These are phyloP conservation scores for Polyploca ridens DNA, from an alignment of 2,888 invertebrate genomes.

Conservation along the genomic window DNA sequence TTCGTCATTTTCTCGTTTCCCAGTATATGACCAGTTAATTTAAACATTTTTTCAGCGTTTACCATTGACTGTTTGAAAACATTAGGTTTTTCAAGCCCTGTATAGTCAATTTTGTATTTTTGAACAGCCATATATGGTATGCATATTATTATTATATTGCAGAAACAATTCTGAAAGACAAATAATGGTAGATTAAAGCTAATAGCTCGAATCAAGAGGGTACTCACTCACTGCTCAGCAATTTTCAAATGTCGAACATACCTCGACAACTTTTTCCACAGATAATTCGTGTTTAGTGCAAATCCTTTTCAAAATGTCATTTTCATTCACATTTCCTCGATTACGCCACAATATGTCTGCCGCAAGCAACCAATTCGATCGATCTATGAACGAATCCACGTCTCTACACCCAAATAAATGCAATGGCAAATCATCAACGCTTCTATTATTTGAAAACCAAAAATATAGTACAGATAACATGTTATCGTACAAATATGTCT, in stretches of 20 bases:
- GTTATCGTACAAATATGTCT: conserved; percentile 68
- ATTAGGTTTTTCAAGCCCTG: conserved; percentile 33
- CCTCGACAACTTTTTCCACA: conserved; percentile 42
- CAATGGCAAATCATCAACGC: conserved; percentile 71
- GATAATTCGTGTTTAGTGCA: conserved; percentile 38
- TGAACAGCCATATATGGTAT: conserved; percentile 69
- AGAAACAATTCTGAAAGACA: conserved; percentile 69
- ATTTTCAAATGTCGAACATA: conserved; percentile 13
- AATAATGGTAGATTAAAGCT: conserved; percentile 14
- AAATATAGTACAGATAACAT: conserved; percentile 75
- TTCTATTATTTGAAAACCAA: conserved; percentile 73
- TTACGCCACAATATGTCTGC: conserved; percentile 70
- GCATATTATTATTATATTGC: conserved; percentile 64
- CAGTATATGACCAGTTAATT: conserved; percentile 58
- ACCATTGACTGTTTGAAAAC: conserved; percentile 39
- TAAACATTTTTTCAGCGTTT: conserved; percentile 60
- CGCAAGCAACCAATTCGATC: conserved; percentile 76
- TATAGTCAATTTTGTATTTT: conserved; percentile 56
- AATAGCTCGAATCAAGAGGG: conserved; percentile 13
- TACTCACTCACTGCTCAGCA: neutral
- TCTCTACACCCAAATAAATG: conserved; percentile 64
- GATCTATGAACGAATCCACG: conserved; percentile 66
- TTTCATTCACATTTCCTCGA: conserved; percentile 56
- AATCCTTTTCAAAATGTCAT: conserved; percentile 51
- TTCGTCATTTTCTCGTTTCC: conserved; percentile 64